Conservation (phyloP, 2,113 vertebrate genomes). For the Kobus ellipsiprymnus region DNA sequence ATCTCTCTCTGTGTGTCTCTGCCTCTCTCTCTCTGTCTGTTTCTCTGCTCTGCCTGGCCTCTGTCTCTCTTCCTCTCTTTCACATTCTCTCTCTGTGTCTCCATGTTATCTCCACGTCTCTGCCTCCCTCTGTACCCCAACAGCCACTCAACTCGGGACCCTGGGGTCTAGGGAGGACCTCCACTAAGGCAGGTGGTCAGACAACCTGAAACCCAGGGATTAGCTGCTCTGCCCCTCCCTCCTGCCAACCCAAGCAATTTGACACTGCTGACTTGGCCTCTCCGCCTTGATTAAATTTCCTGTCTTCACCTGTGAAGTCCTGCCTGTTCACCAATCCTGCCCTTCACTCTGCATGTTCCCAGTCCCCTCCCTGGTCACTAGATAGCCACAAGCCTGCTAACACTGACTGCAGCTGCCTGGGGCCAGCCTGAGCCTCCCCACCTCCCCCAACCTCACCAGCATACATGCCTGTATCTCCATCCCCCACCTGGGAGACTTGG, state of each 20-base stretch:
- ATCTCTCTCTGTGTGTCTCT: not conserved
- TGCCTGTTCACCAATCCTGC: accelerated
- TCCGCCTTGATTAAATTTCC: not conserved
- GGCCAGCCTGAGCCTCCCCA: not conserved
- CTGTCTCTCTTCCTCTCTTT: not conserved
- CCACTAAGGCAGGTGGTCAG: not conserved
- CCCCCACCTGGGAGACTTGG: not conserved
- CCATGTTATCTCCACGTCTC: too few species aligned
- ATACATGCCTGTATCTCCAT: not conserved
- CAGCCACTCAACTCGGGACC: not conserved
- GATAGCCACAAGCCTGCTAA: not conserved
- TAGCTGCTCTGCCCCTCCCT: not conserved
- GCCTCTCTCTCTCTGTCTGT: not conserved
- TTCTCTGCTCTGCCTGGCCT: not conserved
- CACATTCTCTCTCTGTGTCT: not conserved
- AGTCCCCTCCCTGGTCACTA: not conserved
- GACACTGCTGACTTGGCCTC: not conserved
- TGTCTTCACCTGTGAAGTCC: not conserved
- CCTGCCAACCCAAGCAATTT: not conserved
- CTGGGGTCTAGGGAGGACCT: not conserved
- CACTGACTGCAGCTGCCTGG: not conserved
- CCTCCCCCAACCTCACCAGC: not conserved
- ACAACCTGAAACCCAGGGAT: constrained; percentile 36
- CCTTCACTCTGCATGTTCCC: not conserved
- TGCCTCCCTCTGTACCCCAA: not conserved